Evolutionary conservation across 1,140 invertebrate genomes (phyloP).

Genomic region (Brachionus sp.): DNA sequence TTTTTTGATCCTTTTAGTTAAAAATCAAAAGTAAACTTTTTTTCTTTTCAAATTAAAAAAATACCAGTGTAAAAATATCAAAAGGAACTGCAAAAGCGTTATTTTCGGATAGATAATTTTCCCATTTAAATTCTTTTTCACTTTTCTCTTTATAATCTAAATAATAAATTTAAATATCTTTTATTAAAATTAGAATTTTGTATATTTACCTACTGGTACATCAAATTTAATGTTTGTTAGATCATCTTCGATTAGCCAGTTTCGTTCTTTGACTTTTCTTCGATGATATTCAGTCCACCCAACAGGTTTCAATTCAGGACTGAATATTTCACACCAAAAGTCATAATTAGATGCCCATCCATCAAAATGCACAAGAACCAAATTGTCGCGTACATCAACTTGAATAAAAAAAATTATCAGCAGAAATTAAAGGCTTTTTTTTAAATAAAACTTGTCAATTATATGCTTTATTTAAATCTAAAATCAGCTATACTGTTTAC

Average conservation of each 20-base stretch:
- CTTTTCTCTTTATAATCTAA: not conserved
- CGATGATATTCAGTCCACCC: not conserved
- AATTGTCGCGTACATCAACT: not conserved
- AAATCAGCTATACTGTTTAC: too few species aligned
- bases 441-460: too few species aligned
- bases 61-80: not conserved
- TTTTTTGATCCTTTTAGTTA: not conserved
- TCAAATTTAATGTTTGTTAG: conserved; percentile 6
- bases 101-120: not conserved
- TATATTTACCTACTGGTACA: not conserved
- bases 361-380: not conserved
- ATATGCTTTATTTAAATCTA: too few species aligned
- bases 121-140: not conserved
- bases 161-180: not conserved
- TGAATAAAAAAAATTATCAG: not conserved
- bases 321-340: not conserved
- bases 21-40: not conserved
- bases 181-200: not conserved
- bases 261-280: not conserved
- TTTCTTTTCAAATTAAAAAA: not conserved
- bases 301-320: not conserved
- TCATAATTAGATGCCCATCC: conserved; percentile 20
- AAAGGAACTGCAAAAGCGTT: conserved; percentile 10
- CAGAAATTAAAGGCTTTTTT: not conserved
- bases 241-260: not conserved